These are phyloP conservation scores for Drosophila bifasciata DNA, from an alignment of 1,140 invertebrate genomes.

Conservation along the genomic window DNA sequence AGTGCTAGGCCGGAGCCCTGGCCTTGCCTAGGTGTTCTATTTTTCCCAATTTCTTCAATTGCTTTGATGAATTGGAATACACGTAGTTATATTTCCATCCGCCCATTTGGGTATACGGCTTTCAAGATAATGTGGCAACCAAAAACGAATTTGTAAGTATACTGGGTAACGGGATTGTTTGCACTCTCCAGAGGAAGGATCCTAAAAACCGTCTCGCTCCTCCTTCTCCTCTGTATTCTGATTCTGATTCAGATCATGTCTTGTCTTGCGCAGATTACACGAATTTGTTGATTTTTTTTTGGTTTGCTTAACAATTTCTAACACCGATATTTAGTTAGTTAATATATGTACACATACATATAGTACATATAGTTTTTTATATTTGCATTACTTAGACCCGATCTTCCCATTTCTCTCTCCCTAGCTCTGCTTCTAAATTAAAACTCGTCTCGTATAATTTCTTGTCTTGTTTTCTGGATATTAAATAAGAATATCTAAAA, in stretches of 20 bases:
- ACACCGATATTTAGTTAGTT: constrained; percentile 77
- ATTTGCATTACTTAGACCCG: constrained; percentile 44
- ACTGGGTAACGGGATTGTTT: constrained; percentile 31
- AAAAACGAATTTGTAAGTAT: constrained; percentile 39
- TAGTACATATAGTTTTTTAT: too few relatives aligned
- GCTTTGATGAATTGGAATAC: constrained; percentile 82
- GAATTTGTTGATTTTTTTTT: constrained; percentile 20
- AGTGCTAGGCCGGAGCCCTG: constrained; percentile 22
- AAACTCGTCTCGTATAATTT: constrained; percentile 63
- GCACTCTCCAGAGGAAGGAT: constrained; percentile 22
- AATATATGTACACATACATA: constrained; percentile 44
- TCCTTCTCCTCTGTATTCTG: constrained; percentile 12
- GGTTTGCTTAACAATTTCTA: constrained; percentile 64
- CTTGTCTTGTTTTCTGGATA: constrained; percentile 71
- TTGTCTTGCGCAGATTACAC: constrained; percentile 33
- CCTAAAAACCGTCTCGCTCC: neutral
- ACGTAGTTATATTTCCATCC: constrained; percentile 62
- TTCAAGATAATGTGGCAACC: constrained; percentile 60
- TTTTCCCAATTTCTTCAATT: constrained; percentile 65
- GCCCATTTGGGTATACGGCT: constrained; percentile 30
- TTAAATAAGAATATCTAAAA: constrained; percentile 85
- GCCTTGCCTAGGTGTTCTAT: constrained; percentile 56
- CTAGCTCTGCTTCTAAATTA: constrained; percentile 53
- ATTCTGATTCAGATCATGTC: constrained; percentile 1
- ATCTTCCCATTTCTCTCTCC: constrained; percentile 43